phyloP scores from a whole-genome alignment of 2,113 vertebrate species.

The Prunella himalayana region DNA sequence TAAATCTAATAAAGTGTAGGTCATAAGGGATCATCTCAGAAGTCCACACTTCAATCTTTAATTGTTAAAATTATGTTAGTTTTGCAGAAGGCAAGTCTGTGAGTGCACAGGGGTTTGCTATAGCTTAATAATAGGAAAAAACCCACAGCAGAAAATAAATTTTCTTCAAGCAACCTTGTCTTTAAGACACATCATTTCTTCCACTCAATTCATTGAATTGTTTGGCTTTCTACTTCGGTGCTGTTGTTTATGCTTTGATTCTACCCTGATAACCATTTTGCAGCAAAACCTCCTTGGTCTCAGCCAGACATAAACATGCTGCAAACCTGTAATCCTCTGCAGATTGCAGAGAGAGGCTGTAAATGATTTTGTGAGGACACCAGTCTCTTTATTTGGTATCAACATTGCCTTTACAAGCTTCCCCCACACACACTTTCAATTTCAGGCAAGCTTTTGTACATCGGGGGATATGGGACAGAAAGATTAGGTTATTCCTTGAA shows the following conservation, averaged over 20 bases:
- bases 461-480: slow-evolving; percentile 53
- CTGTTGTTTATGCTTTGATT: slow-evolving; percentile 43
- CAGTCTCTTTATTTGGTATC: slow-evolving; percentile 12
- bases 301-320: slow-evolving; percentile 33
- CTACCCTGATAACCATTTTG: background rate
- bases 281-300: slow-evolving; percentile 28
- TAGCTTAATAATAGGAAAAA: slow-evolving; percentile 18
- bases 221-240: background rate
- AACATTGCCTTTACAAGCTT: slow-evolving; percentile 27
- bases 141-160: background rate
- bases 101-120: background rate
- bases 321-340: slow-evolving; percentile 54
- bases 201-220: slow-evolving; percentile 9
- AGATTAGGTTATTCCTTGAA: slow-evolving; percentile 67
- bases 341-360: slow-evolving; percentile 51
- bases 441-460: slow-evolving; percentile 61
- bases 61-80: slow-evolving; percentile 59
- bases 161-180: slow-evolving; percentile 29
- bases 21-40: slow-evolving; percentile 69
- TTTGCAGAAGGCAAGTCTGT: slow-evolving; percentile 28
- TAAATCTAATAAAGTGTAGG: slow-evolving; percentile 67
- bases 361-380: slow-evolving; percentile 57
- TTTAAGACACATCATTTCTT: slow-evolving; percentile 6
- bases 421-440: background rate
- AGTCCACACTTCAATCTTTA: slow-evolving; percentile 60